phyloP scores from a whole-genome alignment of 1,140 invertebrate genomes.

The Pogonus chalceus region DNA sequence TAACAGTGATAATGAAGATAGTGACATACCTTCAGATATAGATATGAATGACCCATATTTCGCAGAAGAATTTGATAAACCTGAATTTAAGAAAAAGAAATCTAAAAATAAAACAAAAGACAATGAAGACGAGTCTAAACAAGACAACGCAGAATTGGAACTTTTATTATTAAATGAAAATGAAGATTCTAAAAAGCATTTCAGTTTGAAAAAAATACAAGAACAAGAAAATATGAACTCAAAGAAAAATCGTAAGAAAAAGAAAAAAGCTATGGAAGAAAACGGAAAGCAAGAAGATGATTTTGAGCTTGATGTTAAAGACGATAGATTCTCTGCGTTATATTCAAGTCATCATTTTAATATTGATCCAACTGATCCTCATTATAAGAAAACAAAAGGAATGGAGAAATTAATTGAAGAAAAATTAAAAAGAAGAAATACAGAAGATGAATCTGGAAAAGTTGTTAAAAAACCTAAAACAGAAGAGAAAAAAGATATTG shows the following conservation, averaged over 20 bases:
- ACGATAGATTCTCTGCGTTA: slow-evolving; percentile 73
- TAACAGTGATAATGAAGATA: slow-evolving; percentile 33
- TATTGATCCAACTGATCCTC: slow-evolving; percentile 84
- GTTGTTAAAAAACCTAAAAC: slow-evolving; percentile 37
- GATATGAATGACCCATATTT: slow-evolving; percentile 80
- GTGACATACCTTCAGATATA: slow-evolving; percentile 64
- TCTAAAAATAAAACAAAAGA: slow-evolving; percentile 29
- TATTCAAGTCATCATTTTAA: slow-evolving; percentile 82
- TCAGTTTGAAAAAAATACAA: slow-evolving; percentile 77
- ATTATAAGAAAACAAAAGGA: slow-evolving; percentile 83
- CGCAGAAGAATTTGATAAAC: slow-evolving; percentile 60
- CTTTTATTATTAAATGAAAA: slow-evolving; percentile 65
- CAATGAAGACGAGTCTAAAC: slow-evolving; percentile 38
- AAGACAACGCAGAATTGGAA: slow-evolving; percentile 58
- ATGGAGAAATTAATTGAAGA: slow-evolving; percentile 74
- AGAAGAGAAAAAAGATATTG: slow-evolving; percentile 42
- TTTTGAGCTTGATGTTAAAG: slow-evolving; percentile 70
- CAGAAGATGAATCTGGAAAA: slow-evolving; percentile 25
- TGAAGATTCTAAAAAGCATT: slow-evolving; percentile 60
- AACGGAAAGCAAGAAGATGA: slow-evolving; percentile 43
- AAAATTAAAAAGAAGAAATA: slow-evolving; percentile 64
- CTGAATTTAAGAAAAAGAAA: slow-evolving; percentile 45
- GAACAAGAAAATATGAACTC: slow-evolving; percentile 49
- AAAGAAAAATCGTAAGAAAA: slow-evolving; percentile 58
- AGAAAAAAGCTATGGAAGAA: slow-evolving; percentile 49